phyloP scores from a whole-genome alignment of 2,797 vertebrate genomes.

The Thripadectes ignobilis region DNA sequence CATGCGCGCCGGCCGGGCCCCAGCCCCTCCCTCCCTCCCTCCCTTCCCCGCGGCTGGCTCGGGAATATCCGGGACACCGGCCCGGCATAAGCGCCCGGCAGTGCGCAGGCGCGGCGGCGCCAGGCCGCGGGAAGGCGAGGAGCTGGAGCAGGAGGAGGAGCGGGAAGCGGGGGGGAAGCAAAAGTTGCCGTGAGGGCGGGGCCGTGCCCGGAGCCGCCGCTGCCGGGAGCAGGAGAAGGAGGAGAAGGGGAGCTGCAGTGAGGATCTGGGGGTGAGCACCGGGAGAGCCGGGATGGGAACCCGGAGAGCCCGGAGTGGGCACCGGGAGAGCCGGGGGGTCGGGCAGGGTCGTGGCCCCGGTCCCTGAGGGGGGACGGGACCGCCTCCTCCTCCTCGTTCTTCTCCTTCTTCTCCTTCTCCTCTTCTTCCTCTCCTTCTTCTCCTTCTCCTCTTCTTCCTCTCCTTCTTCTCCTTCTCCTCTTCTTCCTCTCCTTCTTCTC shows the following conservation, averaged over 20 bases:
- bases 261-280: background rate
- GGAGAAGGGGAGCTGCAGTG: too few species aligned
- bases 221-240: background rate
- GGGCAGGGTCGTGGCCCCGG: too few species aligned
- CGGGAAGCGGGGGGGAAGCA: background rate
- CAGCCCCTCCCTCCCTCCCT: too few species aligned
- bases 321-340: background rate
- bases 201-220: background rate
- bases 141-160: background rate
- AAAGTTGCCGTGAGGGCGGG: conserved; percentile 2
- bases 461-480: too few species aligned
- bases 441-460: too few species aligned
- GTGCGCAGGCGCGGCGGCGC: background rate
- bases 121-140: background rate
- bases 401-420: too few species aligned
- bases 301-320: background rate
- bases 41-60: background rate
- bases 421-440: too few species aligned
- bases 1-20: fast-evolving
- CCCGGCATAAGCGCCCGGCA: fast-evolving
- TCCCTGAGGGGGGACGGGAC: too few species aligned
- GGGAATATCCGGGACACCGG: background rate
- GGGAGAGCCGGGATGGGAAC: too few species aligned
- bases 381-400: background rate
- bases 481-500: too few species aligned